Base-by-base conservation (phyloP, 2,113 vertebrate genomes). In the Stercorarius parasiticus region DNA sequence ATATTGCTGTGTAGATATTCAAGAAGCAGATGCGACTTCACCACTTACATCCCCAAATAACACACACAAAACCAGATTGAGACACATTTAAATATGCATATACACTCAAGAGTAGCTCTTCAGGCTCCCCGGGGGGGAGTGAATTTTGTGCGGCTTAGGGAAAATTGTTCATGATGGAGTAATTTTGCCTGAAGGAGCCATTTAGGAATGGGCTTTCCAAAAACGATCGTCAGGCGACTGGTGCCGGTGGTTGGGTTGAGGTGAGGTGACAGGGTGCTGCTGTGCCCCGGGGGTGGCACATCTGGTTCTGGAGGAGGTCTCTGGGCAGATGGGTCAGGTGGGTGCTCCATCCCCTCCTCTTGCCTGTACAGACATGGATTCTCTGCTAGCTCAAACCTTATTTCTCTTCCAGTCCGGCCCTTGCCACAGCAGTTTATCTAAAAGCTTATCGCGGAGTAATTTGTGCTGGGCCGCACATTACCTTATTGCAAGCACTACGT, bases 171-270 rank as follows among this genome's bases (percentile, higher is more conserved):
- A 10, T 0, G 1, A 36, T 8, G 30, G 40, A 77, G 15, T 26
- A 29, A 70, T 43, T 86, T 71, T 93, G 18, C 45, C 22, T 26
- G 20, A 64, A 81, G 59, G 22, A 85, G 8, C 11, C 5, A 3
- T 70, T 88, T 45, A 49, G 71, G n/a, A 72, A 40, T 14, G 18
- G 29, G 32, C 47, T 94, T 92, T 78, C 40, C 15, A n/a, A 62
- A 67, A 26, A 8, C 0, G 2, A 2, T 30, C 6, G 3, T 13
- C 2, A 32, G 0, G 1, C 0, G 3, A 0, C 11, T 15, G 36
- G 25, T 70, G 7, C 30, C 3, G 5, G 47, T 14, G 40, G 29
- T 7, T 0, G 2, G 38, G 53, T 3, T 40, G 32, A 30, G 25
- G 15, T 16, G 62, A 18, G 18, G 8, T 61, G 76, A 12, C 25